Conservation (phyloP, 2,797 vertebrate genomes). For the Sebastes minor region DNA sequence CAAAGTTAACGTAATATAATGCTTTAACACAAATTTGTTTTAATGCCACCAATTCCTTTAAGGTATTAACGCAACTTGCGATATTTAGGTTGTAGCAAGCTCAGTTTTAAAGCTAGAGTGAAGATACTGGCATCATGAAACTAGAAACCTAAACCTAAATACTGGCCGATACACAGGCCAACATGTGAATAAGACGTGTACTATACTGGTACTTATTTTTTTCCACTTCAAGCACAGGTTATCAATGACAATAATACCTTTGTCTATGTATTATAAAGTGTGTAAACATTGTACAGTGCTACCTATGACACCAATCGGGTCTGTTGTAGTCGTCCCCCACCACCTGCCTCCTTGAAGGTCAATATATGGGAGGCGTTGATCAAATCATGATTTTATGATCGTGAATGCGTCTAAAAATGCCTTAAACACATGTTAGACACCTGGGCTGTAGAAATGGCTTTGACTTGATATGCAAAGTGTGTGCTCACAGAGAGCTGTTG, state of each 20-base stretch:
- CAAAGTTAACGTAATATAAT: too few relatives aligned
- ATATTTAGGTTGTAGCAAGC: too few relatives aligned
- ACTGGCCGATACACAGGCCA: too few relatives aligned
- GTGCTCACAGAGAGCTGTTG: neutral
- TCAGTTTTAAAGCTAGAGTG: too few relatives aligned
- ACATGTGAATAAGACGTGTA: too few relatives aligned
- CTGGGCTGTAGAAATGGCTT: neutral
- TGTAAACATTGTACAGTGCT: neutral
- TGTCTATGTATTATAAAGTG: neutral
- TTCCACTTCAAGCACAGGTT: too few relatives aligned
- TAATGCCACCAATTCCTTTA: too few relatives aligned
- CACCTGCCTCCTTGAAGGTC: neutral
- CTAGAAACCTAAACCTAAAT: too few relatives aligned
- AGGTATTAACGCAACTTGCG: too few relatives aligned
- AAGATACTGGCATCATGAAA: too few relatives aligned
- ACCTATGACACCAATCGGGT: neutral
- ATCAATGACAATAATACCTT: neutral
- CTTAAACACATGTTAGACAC: neutral
- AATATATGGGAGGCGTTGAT: neutral
- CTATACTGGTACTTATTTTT: too few relatives aligned
- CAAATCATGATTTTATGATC: neutral
- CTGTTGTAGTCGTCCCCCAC: neutral
- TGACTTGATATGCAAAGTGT: neutral
- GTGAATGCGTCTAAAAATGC: neutral
- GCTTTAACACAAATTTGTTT: too few relatives aligned